A percentile compares a stretch with the other conserved stretches of the same genome.
phyloP scores from a whole-genome alignment of 2,113 vertebrate genomes.

The Amphiprion ocellaris region DNA sequence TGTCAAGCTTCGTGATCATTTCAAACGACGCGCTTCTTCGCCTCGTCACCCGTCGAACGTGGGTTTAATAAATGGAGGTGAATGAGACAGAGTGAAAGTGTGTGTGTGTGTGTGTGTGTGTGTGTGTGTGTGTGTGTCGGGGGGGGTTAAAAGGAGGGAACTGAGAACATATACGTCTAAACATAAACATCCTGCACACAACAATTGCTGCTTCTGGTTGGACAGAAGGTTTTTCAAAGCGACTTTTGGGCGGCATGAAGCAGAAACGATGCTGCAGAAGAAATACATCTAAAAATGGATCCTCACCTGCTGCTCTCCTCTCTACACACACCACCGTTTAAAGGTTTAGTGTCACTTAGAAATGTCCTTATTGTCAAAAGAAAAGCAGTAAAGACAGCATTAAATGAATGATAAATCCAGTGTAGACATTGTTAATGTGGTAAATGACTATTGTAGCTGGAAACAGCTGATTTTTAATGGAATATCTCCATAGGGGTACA shows the following conservation, averaged over 20 bases:
- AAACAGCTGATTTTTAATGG: too few species aligned
- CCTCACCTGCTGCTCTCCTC: too few species aligned
- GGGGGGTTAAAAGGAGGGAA: constrained; percentile 64
- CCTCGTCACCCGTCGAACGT: constrained; percentile 61
- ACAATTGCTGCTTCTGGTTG: constrained; percentile 81
- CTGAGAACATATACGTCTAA: constrained; percentile 70
- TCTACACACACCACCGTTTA: too few species aligned
- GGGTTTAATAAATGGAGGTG: constrained; percentile 69
- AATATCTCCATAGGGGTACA: too few species aligned
- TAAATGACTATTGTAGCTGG: too few species aligned
- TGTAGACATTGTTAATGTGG: too few species aligned
- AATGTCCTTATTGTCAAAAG: too few species aligned
- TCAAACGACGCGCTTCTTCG: constrained; percentile 72
- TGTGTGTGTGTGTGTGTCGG: constrained; percentile 14
- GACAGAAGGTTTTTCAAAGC: constrained; percentile 78
- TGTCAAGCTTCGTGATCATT: constrained; percentile 87
- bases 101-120: constrained; percentile 45
- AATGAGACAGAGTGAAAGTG: constrained; percentile 75
- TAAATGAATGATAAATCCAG: too few species aligned
- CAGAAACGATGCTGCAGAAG: constrained; percentile 21
- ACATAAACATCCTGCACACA: constrained; percentile 79
- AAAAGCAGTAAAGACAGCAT: too few species aligned
- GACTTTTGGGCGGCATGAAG: constrained; percentile 54
- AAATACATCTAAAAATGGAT: constrained; percentile 28
- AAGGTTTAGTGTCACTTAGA: too few species aligned